Conservation (phyloP, 2,113 vertebrate species). For the Oryzias melastigma region DNA sequence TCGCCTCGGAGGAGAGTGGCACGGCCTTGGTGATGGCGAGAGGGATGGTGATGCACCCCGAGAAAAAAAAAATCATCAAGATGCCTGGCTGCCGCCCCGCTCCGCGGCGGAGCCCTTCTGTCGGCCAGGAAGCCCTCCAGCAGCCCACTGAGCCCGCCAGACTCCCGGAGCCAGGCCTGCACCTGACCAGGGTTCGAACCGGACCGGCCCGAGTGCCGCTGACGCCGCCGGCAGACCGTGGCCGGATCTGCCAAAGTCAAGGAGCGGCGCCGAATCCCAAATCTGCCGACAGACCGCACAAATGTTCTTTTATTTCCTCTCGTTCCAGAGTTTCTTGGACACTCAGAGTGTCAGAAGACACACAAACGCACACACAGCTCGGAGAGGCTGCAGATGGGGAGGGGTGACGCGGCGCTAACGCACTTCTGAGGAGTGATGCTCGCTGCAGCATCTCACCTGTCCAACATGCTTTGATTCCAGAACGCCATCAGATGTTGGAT, state of each 20-base stretch:
- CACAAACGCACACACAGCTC: not conserved
- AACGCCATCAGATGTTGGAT: slow-evolving; percentile 79
- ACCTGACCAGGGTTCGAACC: slow-evolving; percentile 21
- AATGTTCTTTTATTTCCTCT: slow-evolving; percentile 56
- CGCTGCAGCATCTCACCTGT: slow-evolving; percentile 79
- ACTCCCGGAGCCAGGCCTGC: slow-evolving; percentile 36
- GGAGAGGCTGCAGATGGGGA: slow-evolving; percentile 79
- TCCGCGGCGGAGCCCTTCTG: slow-evolving; percentile 79
- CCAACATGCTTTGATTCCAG: slow-evolving; percentile 72
- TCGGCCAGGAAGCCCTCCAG: slow-evolving; percentile 75
- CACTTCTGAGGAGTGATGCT: slow-evolving; percentile 74
- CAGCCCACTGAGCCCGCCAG: slow-evolving; percentile 69
- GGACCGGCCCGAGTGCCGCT: too few relatives aligned
- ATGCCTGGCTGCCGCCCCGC: slow-evolving; percentile 75
- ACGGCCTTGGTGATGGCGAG: slow-evolving; percentile 69
- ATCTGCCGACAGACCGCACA: slow-evolving; percentile 62
- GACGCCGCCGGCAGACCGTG: too few relatives aligned
- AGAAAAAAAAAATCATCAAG: slow-evolving; percentile 68
- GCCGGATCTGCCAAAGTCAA: slow-evolving; percentile 67
- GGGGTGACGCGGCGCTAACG: slow-evolving; percentile 77
- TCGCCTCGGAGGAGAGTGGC: slow-evolving; percentile 50
- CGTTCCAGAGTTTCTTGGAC: slow-evolving; percentile 36
- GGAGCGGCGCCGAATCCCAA: slow-evolving; percentile 70
- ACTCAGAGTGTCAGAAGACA: slow-evolving; percentile 25
- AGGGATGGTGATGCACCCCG: slow-evolving; percentile 72